These are phyloP conservation scores for Colostygia pectinataria DNA, from an alignment of 2,888 invertebrate species.

Conservation along the genomic window DNA sequence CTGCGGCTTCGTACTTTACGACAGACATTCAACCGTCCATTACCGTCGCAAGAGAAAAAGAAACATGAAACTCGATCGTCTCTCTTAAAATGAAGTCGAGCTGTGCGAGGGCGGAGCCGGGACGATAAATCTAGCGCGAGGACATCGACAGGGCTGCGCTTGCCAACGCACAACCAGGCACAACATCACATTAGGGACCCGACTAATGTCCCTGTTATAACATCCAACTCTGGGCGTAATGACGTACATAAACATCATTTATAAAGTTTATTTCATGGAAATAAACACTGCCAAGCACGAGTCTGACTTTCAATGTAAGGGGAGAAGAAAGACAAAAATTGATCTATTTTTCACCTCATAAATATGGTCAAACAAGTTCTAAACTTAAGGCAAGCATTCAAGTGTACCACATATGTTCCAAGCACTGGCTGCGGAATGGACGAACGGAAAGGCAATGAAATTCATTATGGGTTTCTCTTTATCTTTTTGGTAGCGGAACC, in stretches of 20 bases:
- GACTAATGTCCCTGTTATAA: slow-evolving; percentile 60
- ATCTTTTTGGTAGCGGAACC: not conserved
- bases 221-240: slow-evolving; percentile 42
- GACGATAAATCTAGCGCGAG: slow-evolving; percentile 58
- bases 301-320: not conserved
- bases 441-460: too few species aligned
- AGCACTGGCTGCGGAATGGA: too few species aligned
- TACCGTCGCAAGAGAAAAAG: slow-evolving; percentile 50
- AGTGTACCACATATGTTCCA: too few species aligned
- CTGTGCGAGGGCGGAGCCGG: slow-evolving; percentile 45
- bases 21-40: slow-evolving; percentile 48
- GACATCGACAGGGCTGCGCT: slow-evolving; percentile 59
- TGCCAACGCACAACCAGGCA: slow-evolving; percentile 52
- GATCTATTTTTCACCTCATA: too few species aligned
- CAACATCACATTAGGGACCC: slow-evolving; percentile 57
- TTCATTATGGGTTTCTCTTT: not conserved
- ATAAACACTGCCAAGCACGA: slow-evolving; percentile 15
- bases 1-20: slow-evolving; percentile 22
- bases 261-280: slow-evolving; percentile 36
- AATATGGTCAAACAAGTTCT: too few species aligned
- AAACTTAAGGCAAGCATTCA: too few species aligned
- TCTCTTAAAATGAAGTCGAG: slow-evolving; percentile 51
- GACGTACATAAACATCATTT: slow-evolving; percentile 38
- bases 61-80: slow-evolving; percentile 55
- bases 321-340: too few species aligned